Percentiles rank a stretch among this genome's conserved stretches.
These are phyloP conservation scores for Kradibia gibbosae DNA, from an alignment of 1,140 invertebrate genomes.

Conservation along the genomic window DNA sequence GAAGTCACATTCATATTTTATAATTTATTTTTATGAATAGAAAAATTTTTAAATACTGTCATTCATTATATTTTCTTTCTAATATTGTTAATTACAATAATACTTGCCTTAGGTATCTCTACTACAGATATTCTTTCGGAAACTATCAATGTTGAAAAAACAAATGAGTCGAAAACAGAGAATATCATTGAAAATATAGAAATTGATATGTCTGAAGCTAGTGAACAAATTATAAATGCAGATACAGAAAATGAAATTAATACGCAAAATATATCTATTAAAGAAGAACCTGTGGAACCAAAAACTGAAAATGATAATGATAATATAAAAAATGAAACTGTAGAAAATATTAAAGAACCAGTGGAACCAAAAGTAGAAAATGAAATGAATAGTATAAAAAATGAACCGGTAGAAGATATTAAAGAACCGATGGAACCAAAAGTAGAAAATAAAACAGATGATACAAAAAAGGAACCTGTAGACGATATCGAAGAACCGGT, in stretches of 20 bases:
- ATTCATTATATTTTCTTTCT: too few relatives aligned
- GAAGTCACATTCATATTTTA: too few relatives aligned
- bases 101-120: too few relatives aligned
- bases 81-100: too few relatives aligned
- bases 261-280: too few relatives aligned
- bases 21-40: too few relatives aligned
- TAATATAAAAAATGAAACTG: not conserved
- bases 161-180: not conserved
- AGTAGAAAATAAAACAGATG: not conserved
- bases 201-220: not conserved
- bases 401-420: conserved; percentile 5
- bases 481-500: not conserved
- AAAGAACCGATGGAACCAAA: conserved; percentile 3
- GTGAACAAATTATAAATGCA: not conserved
- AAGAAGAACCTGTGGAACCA: too few relatives aligned
- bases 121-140: not conserved
- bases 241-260: too few relatives aligned
- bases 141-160: not conserved
- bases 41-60: too few relatives aligned
- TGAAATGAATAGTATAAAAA: not conserved
- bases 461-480: not conserved
- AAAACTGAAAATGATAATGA: not conserved
- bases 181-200: not conserved
- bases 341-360: not conserved
- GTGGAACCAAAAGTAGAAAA: not conserved